These are phyloP conservation scores for Drosophila emarginata DNA, from an alignment of 2,888 invertebrate species.

Conservation along the genomic window DNA sequence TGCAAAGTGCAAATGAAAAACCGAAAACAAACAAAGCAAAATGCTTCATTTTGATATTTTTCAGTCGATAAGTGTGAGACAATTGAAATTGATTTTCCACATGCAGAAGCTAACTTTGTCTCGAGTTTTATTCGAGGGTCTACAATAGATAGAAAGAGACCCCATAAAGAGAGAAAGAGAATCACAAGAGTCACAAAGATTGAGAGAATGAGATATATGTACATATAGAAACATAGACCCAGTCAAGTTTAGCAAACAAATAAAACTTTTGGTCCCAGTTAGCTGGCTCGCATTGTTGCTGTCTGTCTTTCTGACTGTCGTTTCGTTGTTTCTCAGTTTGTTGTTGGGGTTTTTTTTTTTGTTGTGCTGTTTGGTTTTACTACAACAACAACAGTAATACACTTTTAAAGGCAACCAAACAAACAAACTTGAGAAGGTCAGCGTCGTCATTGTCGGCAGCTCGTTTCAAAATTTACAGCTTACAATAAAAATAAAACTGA, in stretches of 20 bases:
- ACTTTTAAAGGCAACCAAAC: conserved; percentile 40
- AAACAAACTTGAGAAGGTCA: conserved; percentile 72
- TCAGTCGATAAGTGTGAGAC: conserved; percentile 53
- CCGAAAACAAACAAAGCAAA: conserved; percentile 30
- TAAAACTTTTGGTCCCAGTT: conserved; percentile 55
- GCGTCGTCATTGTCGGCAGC: conserved; percentile 46
- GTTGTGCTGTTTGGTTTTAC: not conserved
- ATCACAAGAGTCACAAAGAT: conserved; percentile 50
- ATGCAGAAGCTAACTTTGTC: conserved; percentile 15
- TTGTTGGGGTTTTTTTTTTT: not conserved
- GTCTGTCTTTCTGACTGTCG: conserved; percentile 12
- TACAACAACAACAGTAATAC: conserved; percentile 6
- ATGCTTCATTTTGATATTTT: conserved; percentile 23
- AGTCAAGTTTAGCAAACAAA: conserved; percentile 59
- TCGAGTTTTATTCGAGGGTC: not conserved
- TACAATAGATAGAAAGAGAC: conserved; percentile 13
- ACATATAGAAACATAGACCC: conserved; percentile 1
- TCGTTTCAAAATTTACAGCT: conserved; percentile 62
- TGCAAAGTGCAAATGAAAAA: conserved; percentile 46
- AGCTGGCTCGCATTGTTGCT: not conserved
- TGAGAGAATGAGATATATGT: conserved; percentile 31
- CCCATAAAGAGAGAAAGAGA: conserved; percentile 31
- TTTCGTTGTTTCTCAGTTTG: conserved; percentile 15
- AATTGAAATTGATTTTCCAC: conserved; percentile 70
- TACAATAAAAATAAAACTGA: conserved; percentile 56